Evolutionary conservation across 2,113 vertebrate species (phyloP).

Genomic region (Hirundichthys speculiger): DNA sequence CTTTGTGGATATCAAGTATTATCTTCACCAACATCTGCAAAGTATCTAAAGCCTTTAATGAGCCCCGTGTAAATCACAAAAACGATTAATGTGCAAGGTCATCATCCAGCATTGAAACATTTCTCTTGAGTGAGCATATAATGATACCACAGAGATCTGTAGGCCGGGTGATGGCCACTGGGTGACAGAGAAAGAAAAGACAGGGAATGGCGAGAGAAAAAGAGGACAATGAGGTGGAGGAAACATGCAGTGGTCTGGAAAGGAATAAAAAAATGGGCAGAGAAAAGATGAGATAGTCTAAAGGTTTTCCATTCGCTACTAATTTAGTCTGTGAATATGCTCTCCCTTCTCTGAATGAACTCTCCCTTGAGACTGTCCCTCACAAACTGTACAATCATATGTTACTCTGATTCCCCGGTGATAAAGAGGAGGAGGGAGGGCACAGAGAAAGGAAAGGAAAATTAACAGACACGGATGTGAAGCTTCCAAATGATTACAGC

Average conservation of each 20-base stretch:
- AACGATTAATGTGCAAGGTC: slow-evolving; percentile 28
- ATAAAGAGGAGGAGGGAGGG: slow-evolving; percentile 57
- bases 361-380: slow-evolving; percentile 60
- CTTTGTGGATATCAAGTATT: slow-evolving; percentile 37
- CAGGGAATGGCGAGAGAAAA: slow-evolving; percentile 29
- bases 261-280: slow-evolving; percentile 37
- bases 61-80: slow-evolving; percentile 36
- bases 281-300: slow-evolving; percentile 56
- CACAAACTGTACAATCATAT: slow-evolving; percentile 69
- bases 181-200: slow-evolving; percentile 24
- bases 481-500: slow-evolving; percentile 35
- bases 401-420: slow-evolving; percentile 66
- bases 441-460: slow-evolving; percentile 40
- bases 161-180: slow-evolving; percentile 43
- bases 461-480: slow-evolving; percentile 50
- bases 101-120: slow-evolving; percentile 38
- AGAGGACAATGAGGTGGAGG: slow-evolving; percentile 26
- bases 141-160: slow-evolving; percentile 53
- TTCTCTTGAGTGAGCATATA: slow-evolving; percentile 51
- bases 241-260: slow-evolving; percentile 51
- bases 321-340: slow-evolving; percentile 63
- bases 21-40: slow-evolving; percentile 36
- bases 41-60: slow-evolving; percentile 31
- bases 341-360: slow-evolving; percentile 28
- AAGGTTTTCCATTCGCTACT: slow-evolving; percentile 63